A percentile compares a stretch with the other conserved stretches of the same genome.
Conservation (phyloP, 2,113 vertebrate species). For the Oreochromis aureus region DNA sequence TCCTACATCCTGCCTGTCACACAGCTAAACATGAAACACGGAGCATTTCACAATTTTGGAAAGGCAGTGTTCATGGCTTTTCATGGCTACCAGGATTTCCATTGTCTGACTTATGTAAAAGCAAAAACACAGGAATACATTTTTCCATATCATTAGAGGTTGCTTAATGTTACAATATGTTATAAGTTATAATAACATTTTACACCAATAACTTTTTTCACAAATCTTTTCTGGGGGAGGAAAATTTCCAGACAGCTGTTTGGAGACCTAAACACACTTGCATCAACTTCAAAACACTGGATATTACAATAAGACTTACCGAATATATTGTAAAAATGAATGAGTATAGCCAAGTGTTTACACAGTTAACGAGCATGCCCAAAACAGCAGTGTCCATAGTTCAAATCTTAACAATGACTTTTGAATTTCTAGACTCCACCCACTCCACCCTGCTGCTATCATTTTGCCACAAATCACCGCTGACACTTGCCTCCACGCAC, state of each 20-base stretch:
- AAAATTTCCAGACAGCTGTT: background rate
- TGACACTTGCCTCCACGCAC: background rate
- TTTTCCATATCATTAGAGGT: background rate
- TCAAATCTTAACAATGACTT: background rate
- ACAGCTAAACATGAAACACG: background rate
- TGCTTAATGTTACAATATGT: background rate
- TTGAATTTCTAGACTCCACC: background rate
- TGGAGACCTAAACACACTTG: background rate
- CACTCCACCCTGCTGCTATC: background rate
- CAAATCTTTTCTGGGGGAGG: background rate
- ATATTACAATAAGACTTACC: rapidly evolving
- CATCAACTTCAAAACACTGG: background rate
- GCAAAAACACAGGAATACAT: background rate
- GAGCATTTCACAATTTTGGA: background rate
- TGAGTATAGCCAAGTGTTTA: background rate
- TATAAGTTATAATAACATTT: background rate
- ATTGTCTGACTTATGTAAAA: background rate
- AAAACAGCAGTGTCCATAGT: background rate
- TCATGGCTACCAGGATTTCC: background rate
- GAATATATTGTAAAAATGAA: background rate
- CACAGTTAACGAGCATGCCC: background rate
- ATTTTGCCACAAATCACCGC: background rate
- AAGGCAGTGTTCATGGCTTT: background rate
- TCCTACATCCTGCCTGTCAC: background rate
- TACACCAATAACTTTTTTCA: background rate